Conservation (phyloP, 1,140 invertebrate species). For the Bombus waltoni region DNA sequence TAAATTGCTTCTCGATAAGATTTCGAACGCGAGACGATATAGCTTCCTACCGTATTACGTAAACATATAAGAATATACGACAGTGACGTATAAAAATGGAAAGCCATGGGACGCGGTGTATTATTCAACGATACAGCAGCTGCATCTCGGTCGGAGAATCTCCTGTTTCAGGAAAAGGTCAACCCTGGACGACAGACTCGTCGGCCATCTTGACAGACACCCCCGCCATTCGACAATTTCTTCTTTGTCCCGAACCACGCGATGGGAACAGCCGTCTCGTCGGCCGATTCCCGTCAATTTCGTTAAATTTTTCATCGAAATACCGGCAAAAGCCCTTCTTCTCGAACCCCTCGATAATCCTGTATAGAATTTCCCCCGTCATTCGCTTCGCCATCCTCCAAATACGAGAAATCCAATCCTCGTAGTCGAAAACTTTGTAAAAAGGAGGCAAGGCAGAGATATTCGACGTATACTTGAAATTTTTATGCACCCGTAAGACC, state of each 20-base stretch:
- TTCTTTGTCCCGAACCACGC: constrained; percentile 34
- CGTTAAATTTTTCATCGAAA: constrained; percentile 65
- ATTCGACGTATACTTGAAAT: neutral
- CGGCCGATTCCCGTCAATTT: constrained; percentile 60
- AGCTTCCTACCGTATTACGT: too few relatives aligned
- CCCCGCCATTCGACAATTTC: constrained; percentile 54
- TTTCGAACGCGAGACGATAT: too few relatives aligned
- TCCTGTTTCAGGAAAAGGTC: constrained; percentile 41
- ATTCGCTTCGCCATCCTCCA: neutral
- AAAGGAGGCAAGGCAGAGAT: neutral
- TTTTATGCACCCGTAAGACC: too few relatives aligned
- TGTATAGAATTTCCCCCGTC: neutral
- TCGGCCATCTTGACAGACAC: constrained; percentile 63
- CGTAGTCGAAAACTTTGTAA: too few relatives aligned
- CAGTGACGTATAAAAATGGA: too few relatives aligned
- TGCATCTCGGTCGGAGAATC: constrained; percentile 18
- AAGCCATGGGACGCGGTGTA: neutral
- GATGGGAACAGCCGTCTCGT: constrained; percentile 42
- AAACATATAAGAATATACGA: too few relatives aligned
- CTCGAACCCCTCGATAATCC: constrained; percentile 32
- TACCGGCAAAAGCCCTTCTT: too few relatives aligned
- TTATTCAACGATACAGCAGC: constrained; percentile 7
- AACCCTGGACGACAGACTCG: constrained; percentile 13
- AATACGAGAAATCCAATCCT: neutral
- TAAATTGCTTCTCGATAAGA: too few relatives aligned